phyloP scores from a whole-genome alignment of 2,797 vertebrate genomes.

The Orestias chungarensis region DNA sequence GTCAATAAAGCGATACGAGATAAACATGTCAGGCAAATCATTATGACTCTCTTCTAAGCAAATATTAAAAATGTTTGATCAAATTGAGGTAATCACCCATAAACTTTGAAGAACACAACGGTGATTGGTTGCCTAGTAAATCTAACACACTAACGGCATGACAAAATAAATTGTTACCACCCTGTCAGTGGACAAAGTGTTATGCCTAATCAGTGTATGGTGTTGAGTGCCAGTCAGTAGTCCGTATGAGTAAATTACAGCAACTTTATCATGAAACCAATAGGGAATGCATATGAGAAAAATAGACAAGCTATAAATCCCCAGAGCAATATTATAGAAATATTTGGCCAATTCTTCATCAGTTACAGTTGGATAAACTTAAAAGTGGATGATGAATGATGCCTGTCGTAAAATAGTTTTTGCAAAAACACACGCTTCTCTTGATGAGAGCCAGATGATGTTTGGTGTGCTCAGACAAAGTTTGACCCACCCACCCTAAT shows the following conservation, averaged over 20 bases:
- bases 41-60: background rate
- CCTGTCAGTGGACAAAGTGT: background rate
- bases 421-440: constrained; percentile 59
- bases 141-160: background rate
- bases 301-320: constrained; percentile 45
- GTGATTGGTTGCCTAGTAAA: background rate
- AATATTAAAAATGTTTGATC: too few species aligned
- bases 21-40: background rate
- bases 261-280: constrained; percentile 15
- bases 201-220: background rate
- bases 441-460: constrained; percentile 71
- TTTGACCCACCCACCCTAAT: constrained; percentile 58
- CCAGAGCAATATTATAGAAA: constrained; percentile 42
- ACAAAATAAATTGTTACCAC: background rate
- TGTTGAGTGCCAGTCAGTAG: background rate
- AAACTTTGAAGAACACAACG: background rate
- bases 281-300: constrained; percentile 30
- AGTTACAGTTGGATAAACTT: constrained; percentile 56
- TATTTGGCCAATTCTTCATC: constrained; percentile 56
- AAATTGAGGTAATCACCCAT: background rate
- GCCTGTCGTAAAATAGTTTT: constrained; percentile 59
- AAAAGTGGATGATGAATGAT: constrained; percentile 62
- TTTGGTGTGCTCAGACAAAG: constrained; percentile 45
- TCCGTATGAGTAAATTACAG: constrained; percentile 13
- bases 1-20: background rate